Evolutionary conservation across 23 tunicate genomes (phyloP).

Genomic region (Halocynthia roretzi): DNA sequence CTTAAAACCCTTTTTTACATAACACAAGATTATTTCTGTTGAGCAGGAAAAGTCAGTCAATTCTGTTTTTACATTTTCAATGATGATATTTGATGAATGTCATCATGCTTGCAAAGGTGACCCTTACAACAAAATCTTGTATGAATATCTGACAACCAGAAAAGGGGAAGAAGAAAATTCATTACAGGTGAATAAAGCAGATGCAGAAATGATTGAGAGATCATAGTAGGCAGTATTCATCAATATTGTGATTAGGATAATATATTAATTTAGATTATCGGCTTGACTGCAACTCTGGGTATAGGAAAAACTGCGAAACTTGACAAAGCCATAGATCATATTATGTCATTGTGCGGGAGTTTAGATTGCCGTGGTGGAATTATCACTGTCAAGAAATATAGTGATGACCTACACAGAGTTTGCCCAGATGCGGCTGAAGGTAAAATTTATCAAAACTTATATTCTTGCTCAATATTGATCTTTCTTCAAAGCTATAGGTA

Average conservation of each 20-base stretch:
- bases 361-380: conserved; percentile 46
- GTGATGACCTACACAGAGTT: conserved; percentile 10
- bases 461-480: too few species aligned
- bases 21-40: neutral
- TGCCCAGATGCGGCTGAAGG: conserved; percentile 21
- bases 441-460: neutral
- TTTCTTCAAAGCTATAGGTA: too few species aligned
- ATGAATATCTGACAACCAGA: conserved; percentile 16
- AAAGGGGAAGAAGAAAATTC: too few species aligned
- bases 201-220: too few species aligned
- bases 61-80: conserved; percentile 11
- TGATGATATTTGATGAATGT: conserved; percentile 62
- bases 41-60: conserved; percentile 14
- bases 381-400: conserved; percentile 20
- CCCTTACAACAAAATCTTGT: conserved; percentile 41
- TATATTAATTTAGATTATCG: conserved; percentile 29
- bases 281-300: conserved; percentile 56
- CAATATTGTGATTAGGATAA: too few species aligned
- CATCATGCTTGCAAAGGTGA: conserved; percentile 29
- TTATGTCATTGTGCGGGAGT: conserved; percentile 20
- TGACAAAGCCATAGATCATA: conserved; percentile 16
- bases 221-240: too few species aligned
- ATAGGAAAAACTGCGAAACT: conserved; percentile 16
- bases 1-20: neutral
- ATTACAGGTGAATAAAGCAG: too few species aligned